Evolutionary conservation across 1,140 invertebrate species (phyloP), one percentile per base, ranked within the genome.

Genomic region (Cheumatopsyche charites): DNA sequence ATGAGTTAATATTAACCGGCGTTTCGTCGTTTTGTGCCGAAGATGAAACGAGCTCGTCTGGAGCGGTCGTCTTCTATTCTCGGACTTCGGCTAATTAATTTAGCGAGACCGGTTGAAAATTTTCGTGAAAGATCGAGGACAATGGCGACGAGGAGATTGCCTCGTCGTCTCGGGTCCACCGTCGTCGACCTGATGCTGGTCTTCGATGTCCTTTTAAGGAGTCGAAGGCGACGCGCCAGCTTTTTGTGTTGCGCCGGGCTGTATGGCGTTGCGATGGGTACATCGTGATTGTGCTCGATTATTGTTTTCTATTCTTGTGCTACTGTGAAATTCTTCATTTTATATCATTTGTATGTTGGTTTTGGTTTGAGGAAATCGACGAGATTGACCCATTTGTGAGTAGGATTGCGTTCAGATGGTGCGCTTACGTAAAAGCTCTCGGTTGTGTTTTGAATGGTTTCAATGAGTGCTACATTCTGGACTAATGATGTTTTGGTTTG

Each of bases 91-190:
- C 15, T 52, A 52, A 52, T 52, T 52, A 17, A 52, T 52, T 52
- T 47, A 17, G 15, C 29, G 9, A 9, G 29, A 9, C 29, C 29
- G 3, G 29, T 36, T 4, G 29, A 36, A 52, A 52, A 52, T 52
- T 52, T 19, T 52, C 47, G 47, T 9, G 19, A 52, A 52, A 52
- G 47, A 52, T 52, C 47, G 47, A 52, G 47, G 47, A 52, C 47
- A 52, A 52, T 52, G 29, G 15, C 47, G 47, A 52, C 29, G 47
- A 17, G 15, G 47, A 52, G 47, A 52, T 52, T 52, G 47, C 47
- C 47, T 52, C 19, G 47, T 17, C 47, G 47, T 6, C 47, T 13
- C 9, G 47, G 17, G 29, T 36, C 29, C 29, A 36, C 29, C 29
- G 9, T 36, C 29, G 29, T 36, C 29, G 29, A 36, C 29, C 29